Conservation (phyloP, 2,888 invertebrate species). For the Pristionchus exspectatus region DNA sequence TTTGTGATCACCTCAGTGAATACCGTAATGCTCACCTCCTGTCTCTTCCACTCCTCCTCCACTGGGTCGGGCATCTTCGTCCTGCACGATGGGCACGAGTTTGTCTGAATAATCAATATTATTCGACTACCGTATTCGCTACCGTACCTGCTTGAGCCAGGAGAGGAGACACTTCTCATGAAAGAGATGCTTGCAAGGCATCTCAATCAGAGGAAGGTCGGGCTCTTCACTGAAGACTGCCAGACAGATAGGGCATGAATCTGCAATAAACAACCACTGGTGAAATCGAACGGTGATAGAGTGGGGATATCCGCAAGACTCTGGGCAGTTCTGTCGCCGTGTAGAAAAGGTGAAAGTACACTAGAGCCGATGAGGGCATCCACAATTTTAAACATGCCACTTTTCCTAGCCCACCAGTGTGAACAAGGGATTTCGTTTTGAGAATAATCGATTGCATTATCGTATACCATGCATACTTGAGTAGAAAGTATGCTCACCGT, state of each 20-base stretch:
- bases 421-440: no score
- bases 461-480: neutral
- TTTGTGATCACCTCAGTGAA: neutral
- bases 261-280: neutral
- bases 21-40: conserved; percentile 52
- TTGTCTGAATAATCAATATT: conserved; percentile 47
- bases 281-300: no score
- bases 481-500: neutral
- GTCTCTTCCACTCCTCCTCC: conserved; percentile 57
- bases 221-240: conserved; percentile 46
- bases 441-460: no score
- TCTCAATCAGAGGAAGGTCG: conserved; percentile 45
- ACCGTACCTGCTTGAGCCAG: conserved; percentile 58
- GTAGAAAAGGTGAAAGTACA: no score
- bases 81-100: conserved; percentile 59
- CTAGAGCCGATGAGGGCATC: no score
- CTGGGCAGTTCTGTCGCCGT: no score
- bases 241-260: conserved; percentile 57
- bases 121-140: neutral
- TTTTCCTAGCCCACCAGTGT: no score
- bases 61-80: conserved; percentile 55
- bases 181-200: conserved; percentile 59
- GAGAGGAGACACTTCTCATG: conserved; percentile 55
- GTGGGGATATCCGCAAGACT: no score
- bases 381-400: no score